Evolutionary conservation across 2,888 invertebrate species (phyloP), one percentile per base, ranked within the genome.

Genomic region (Galerucella pusilla): DNA sequence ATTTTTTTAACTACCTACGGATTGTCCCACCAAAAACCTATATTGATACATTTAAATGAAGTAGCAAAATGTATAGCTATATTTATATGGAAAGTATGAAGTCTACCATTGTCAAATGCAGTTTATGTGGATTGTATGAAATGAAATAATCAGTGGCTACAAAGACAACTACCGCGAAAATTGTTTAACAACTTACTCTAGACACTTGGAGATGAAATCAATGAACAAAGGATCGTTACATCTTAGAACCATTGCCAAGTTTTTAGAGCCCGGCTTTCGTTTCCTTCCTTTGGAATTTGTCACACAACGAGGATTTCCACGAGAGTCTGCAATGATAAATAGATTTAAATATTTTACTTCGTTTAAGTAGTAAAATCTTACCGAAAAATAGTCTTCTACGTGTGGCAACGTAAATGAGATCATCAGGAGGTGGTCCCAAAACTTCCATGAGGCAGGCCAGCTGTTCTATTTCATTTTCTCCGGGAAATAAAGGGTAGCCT

Each of bases 361-460:
- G 63, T 61, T 63, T 7, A 0, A 3, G 2, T 46, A 2, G 61
- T 12, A 45, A 14, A 11, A 11, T 78, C 88, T 90, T 83, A 94
- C 94, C 96, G 85, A 96, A 96, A 89, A 96, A 96, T 79, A 96
- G 89, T 81, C 96, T 91, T 86, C 95, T 93, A 85, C 96, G 91
- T 0, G 97, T 94, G 52, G 97, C 97, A 79, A 93, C 93, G 78
- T 93, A 92, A 78, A 98, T 92, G 78, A 98, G 92, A 84, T 94
- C 93, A 74, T 95, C 94, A 2, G 97, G 96, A 2, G 98, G 98
- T 80, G 94, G 90, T 28, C 97, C 97, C 78, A 97, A 90, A 72
- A 98, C 93, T 89, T 98, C 98, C 97, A 98, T 98, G 84, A 98
- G 95, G 89, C 98, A 98, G 73, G 97, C 97, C 79, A 98, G 91